These are phyloP conservation scores for Shinisaurus crocodilurus DNA, from an alignment of 2,113 vertebrate species.

Conservation along the genomic window DNA sequence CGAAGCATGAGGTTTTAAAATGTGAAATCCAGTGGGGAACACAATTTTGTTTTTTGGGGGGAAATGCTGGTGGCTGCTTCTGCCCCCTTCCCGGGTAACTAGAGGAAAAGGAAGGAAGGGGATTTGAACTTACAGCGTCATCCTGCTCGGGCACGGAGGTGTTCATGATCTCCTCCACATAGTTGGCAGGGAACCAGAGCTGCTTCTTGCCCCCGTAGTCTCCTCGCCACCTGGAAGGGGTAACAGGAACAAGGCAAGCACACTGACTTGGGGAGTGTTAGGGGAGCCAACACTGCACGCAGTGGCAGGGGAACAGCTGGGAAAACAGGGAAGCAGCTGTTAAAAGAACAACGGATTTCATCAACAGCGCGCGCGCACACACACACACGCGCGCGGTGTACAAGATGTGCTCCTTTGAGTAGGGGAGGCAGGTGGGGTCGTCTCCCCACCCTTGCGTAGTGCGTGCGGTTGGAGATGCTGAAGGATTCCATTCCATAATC, in stretches of 20 bases:
- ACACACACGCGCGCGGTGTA: no score
- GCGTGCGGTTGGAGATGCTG: not conserved
- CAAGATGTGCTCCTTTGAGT: no score
- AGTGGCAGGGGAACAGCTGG: rapidly evolving
- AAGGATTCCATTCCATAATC: not conserved
- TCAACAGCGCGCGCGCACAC: no score
- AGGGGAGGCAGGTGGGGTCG: not conserved
- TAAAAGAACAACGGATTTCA: constrained; percentile 36
- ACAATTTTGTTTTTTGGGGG: no score
- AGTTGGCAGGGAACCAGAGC: constrained; percentile 99
- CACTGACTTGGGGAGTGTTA: not conserved
- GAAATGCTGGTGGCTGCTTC: no score
- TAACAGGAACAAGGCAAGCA: constrained; percentile 56
- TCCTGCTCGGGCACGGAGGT: constrained; percentile 85
- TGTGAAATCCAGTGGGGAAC: no score
- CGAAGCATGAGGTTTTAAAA: not conserved
- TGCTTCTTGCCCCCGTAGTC: constrained; percentile 97
- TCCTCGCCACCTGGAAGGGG: constrained; percentile 91
- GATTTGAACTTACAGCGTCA: constrained; percentile 76
- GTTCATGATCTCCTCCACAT: constrained; percentile 94
- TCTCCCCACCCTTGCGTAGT: no score
- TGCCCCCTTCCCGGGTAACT: constrained; percentile 73
- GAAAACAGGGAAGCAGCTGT: constrained; percentile 53
- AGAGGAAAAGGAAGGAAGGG: no score
- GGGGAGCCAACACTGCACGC: constrained; percentile 34